Base-by-base conservation (phyloP, 2,113 vertebrate genomes). In the Dipodomys stephensi region DNA sequence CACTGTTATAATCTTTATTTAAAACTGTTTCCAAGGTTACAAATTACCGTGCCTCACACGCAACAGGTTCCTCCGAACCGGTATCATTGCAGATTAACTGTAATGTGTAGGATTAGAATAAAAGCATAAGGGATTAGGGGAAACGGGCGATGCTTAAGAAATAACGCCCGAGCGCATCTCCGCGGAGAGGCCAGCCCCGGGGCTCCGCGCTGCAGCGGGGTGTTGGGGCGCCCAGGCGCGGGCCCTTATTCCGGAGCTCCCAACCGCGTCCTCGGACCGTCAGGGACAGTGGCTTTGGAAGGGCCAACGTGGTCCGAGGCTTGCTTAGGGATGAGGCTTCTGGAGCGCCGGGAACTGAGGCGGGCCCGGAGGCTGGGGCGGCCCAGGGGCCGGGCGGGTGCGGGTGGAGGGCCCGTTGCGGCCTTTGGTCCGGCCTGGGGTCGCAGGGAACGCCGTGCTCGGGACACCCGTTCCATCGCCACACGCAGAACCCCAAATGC, bases 1-100 rank as follows among this genome's bases (percentile, higher is more conserved):
- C 98, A 97, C 98, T 98, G 98, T 98, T 98, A 98, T 97, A 98
- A 99, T 99, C 99, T 99, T 98, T 98, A 98, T 99, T 99, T 99
- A 97, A 98, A 99, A 98, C 98, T 98, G 99, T 99, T 99, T 98
- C 99, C 99, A 99, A 98, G 99, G 99, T 99, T 99, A 99, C 99
- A 99, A 99, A 99, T 99, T 99, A 98, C 98, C 98, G 98, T 98
- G 98, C 97, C 98, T 98, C 81, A 97, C 97, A 98, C 98, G 98
- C 99, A 99, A 99, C 99, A 98, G 98, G 98, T 99, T 99, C 98
- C 98, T 98, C 98, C 98, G 98, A 99, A 99, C 98, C 98, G 97
- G 99, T 98, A 97, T 98, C 98, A 98, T 98, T 98, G 96, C 98
- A 98, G 98, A 98, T 97, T 98, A 98, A 98, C 98, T 89, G 97